phyloP scores from a whole-genome alignment of 1,140 invertebrate genomes.

The Papilio aristodemus region DNA sequence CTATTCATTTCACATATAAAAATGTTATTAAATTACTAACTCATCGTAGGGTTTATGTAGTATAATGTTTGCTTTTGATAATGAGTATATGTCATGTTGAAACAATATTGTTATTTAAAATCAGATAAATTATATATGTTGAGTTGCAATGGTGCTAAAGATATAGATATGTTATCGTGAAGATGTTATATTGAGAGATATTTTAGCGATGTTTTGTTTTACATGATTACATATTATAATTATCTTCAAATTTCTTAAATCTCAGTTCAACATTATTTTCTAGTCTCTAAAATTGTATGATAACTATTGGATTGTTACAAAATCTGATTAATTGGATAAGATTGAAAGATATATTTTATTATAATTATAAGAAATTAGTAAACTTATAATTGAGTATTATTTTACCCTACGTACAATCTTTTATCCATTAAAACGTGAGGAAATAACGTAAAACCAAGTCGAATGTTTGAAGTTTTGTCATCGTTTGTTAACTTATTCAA shows the following conservation, averaged over 20 bases:
- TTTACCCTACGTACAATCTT: constrained; percentile 34
- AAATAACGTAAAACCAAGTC: too few species aligned
- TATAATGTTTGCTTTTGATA: constrained; percentile 18
- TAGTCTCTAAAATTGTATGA: constrained; percentile 70
- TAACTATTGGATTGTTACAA: constrained; percentile 62
- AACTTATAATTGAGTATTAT: constrained; percentile 41
- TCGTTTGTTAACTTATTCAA: too few species aligned
- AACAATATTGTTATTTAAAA: constrained; percentile 26
- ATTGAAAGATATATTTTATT: constrained; percentile 72
- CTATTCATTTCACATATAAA: constrained; percentile 27
- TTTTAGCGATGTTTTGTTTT: constrained; percentile 43
- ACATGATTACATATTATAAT: constrained; percentile 39
- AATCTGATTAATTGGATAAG: constrained; percentile 63
- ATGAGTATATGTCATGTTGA: constrained; percentile 24
- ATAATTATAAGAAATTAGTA: constrained; percentile 59
- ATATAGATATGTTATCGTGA: constrained; percentile 32
- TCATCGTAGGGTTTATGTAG: constrained; percentile 18
- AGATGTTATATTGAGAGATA: constrained; percentile 47
- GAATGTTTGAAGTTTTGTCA: too few species aligned
- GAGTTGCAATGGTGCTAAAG: constrained; percentile 54
- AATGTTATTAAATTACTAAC: constrained; percentile 32
- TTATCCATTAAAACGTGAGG: background rate
- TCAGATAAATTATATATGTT: constrained; percentile 38
- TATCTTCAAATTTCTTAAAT: constrained; percentile 44
- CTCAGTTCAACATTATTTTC: constrained; percentile 70